phyloP scores from a whole-genome alignment of 1,140 invertebrate species.

The Psix sp. region DNA sequence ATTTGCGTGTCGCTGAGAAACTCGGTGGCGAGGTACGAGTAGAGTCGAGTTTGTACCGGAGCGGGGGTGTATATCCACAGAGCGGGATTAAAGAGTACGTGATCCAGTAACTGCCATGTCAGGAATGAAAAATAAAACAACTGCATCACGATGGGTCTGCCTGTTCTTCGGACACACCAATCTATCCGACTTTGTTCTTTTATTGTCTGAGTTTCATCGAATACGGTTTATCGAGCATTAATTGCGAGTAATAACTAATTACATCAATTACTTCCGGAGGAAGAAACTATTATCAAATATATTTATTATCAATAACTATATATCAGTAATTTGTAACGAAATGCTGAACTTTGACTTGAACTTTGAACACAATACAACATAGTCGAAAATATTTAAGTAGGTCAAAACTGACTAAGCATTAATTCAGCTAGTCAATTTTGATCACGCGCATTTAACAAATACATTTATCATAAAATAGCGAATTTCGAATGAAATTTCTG shows the following conservation, averaged over 20 bases:
- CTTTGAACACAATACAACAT: too few species aligned
- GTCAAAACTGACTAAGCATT: too few species aligned
- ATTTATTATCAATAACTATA: too few species aligned
- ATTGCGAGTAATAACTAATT: background rate
- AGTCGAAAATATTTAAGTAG: too few species aligned
- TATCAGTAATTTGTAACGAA: too few species aligned
- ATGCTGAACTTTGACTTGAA: too few species aligned
- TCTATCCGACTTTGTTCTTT: slow-evolving; percentile 72
- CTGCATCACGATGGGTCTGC: slow-evolving; percentile 81
- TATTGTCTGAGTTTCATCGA: background rate
- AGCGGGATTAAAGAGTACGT: slow-evolving; percentile 98
- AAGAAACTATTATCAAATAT: slow-evolving; percentile 12
- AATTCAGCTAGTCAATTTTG: too few species aligned
- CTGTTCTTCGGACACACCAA: slow-evolving; percentile 79
- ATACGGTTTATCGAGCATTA: slow-evolving; percentile 6
- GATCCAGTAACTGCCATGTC: slow-evolving; percentile 96
- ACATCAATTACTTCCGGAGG: background rate
- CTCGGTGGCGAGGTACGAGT: slow-evolving; percentile 98
- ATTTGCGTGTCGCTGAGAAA: slow-evolving; percentile 98
- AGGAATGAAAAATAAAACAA: slow-evolving; percentile 87
- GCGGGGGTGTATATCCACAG: slow-evolving; percentile 99
- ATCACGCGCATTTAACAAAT: too few species aligned
- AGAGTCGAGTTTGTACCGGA: slow-evolving; percentile 96
- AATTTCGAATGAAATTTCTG: slow-evolving; percentile 8
- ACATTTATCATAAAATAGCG: too few species aligned